Evolutionary conservation across 2,888 invertebrate genomes (phyloP), one percentile per base, ranked within the genome.

Genomic region (Pandemis cinnamomeana): DNA sequence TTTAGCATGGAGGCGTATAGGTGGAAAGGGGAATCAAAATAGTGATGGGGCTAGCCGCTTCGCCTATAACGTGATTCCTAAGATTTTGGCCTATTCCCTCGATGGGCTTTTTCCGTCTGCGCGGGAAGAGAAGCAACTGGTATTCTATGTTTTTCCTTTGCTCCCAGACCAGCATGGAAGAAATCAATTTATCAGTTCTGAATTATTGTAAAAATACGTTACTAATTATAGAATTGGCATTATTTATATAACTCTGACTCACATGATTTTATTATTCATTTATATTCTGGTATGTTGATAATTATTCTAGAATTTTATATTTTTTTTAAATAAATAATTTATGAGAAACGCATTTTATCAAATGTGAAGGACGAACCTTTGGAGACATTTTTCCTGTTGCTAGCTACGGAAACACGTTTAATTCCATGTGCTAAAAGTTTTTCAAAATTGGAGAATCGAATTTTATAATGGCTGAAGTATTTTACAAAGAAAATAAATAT

Each of bases 181-280:
- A 20, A 20, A 20, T 20, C 20, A 20, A 20, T 20, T 20, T 20
- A 20, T 20, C 20, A 20, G 27, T 36, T 36, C 4, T 36, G 27
- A 36, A 36, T 36, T 36, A 4, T 36, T 36, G 27, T 36, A 36
- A 36, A 36, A 36, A 36, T 36, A 36, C 55, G 8, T 7, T 20
- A 6, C 53, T 55, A 55, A 55, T 55, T 55, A 20, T 55, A 55
- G 55, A 55, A 8, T 20, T n/a, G 15, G 8, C 27, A 11, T 1
- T 58, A 58, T 58, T 58, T 27, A 58, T 58, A 58, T 11, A 58
- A 58, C 58, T 55, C 7, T 58, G 58, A 58, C 27, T 58, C 58
- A 58, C 27, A 27, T 27, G 10, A 11, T 27, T 27, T 58, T 11
- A 20, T 27, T 58, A 27, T 58, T 58, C 27, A 58, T 58, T 27